Evolutionary conservation across 2,113 vertebrate genomes (phyloP).

Genomic region (Carassius auratus): DNA sequence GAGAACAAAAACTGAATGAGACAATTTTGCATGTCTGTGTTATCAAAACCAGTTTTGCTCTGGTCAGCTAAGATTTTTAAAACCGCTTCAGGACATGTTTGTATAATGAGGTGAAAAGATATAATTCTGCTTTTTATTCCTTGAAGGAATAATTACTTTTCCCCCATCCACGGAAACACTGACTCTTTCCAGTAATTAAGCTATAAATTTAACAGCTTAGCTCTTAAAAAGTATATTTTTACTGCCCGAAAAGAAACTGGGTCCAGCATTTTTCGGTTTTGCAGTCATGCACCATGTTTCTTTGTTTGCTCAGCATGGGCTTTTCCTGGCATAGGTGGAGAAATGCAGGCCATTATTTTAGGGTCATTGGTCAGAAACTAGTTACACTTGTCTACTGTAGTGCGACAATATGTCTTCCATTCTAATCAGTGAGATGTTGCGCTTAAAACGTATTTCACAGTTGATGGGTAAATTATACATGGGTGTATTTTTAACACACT

Average conservation of each 20-base stretch:
- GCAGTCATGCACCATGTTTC: constrained; percentile 1
- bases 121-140: neutral
- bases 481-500: neutral
- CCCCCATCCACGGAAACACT: constrained; percentile 10
- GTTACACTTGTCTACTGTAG: neutral
- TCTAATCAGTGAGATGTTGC: neutral
- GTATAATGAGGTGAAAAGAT: neutral
- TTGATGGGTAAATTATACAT: neutral
- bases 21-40: neutral
- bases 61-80: constrained; percentile 11
- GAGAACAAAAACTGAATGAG: neutral
- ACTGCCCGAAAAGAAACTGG: neutral
- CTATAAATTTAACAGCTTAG: constrained; percentile 16
- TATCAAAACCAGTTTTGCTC: constrained; percentile 2
- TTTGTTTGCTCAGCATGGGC: constrained; percentile 1
- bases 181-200: constrained; percentile 35
- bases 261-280: constrained; percentile 11
- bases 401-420: neutral
- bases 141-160: neutral
- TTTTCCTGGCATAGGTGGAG: neutral
- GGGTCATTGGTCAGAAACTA: neutral
- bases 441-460: neutral
- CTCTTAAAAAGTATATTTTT: neutral
- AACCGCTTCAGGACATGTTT: neutral
- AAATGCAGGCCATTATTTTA: neutral